These are phyloP conservation scores for Eciton burchellii DNA, from an alignment of 1,140 invertebrate species.

Conservation along the genomic window DNA sequence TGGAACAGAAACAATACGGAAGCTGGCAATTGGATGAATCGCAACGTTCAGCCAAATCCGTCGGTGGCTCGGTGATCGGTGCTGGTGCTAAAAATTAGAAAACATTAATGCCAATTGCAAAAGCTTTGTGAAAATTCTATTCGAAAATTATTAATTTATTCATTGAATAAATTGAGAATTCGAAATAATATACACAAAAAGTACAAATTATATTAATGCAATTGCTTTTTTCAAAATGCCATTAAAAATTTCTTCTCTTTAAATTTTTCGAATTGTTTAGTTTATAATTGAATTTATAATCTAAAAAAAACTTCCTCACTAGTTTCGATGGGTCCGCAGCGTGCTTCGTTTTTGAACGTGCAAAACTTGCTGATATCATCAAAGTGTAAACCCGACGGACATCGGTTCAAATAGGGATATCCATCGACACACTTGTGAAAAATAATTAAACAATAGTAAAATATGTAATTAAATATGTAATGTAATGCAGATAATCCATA, in stretches of 20 bases:
- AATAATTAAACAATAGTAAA: conserved; percentile 12
- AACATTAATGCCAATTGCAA: not conserved
- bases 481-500: not conserved
- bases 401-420: conserved; percentile 93
- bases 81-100: conserved; percentile 88
- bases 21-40: conserved; percentile 91
- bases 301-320: conserved; percentile 87
- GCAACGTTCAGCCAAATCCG: conserved; percentile 92
- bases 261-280: not conserved
- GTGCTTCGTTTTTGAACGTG: conserved; percentile 96
- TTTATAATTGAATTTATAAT: not conserved
- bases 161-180: not conserved
- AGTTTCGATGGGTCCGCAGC: conserved; percentile 94
- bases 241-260: not conserved
- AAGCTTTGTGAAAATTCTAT: not conserved
- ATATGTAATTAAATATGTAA: not conserved
- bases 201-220: not conserved
- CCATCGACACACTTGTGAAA: conserved; percentile 92
- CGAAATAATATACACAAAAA: not conserved
- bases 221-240: not conserved
- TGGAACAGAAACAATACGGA: conserved; percentile 97
- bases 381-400: conserved; percentile 95
- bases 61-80: conserved; percentile 92
- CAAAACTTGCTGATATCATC: conserved; percentile 96
- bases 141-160: conserved; percentile 6